phyloP scores from a whole-genome alignment of 2,113 vertebrate genomes.

The Sphyrna mokarran region DNA sequence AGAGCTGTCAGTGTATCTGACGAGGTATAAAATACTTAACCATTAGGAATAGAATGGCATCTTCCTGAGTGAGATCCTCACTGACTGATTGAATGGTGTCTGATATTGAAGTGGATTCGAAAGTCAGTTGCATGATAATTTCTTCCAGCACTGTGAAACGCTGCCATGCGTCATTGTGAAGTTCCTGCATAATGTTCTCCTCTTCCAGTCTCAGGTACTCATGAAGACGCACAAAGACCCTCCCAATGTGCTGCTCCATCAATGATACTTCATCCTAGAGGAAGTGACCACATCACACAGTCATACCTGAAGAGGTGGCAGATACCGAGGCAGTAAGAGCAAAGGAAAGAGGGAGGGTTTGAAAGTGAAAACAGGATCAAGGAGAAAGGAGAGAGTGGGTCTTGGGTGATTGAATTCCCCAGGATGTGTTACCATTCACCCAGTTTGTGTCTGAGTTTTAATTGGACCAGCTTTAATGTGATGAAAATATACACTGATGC shows the following conservation, averaged over 20 bases:
- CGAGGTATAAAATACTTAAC: neutral
- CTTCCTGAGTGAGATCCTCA: neutral
- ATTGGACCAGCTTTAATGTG: neutral
- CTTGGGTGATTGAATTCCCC: neutral
- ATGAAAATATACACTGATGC: neutral
- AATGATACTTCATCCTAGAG: constrained; percentile 3
- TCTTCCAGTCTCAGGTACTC: constrained; percentile 15
- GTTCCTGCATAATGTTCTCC: constrained; percentile 16
- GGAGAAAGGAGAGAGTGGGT: neutral
- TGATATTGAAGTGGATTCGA: constrained; percentile 4
- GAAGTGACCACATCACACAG: neutral
- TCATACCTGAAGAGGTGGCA: neutral
- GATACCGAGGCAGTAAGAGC: neutral
- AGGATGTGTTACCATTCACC: neutral
- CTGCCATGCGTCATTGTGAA: neutral
- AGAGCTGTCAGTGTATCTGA: neutral
- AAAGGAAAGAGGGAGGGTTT: neutral
- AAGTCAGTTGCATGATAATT: neutral
- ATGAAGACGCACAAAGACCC: neutral
- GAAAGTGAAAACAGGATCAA: neutral
- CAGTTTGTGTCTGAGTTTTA: neutral
- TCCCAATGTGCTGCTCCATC: neutral
- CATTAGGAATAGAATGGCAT: constrained; percentile 12
- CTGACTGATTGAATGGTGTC: neutral
- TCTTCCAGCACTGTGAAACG: neutral